Conservation (phyloP, 2,113 vertebrate genomes). For the Meles meles region DNA sequence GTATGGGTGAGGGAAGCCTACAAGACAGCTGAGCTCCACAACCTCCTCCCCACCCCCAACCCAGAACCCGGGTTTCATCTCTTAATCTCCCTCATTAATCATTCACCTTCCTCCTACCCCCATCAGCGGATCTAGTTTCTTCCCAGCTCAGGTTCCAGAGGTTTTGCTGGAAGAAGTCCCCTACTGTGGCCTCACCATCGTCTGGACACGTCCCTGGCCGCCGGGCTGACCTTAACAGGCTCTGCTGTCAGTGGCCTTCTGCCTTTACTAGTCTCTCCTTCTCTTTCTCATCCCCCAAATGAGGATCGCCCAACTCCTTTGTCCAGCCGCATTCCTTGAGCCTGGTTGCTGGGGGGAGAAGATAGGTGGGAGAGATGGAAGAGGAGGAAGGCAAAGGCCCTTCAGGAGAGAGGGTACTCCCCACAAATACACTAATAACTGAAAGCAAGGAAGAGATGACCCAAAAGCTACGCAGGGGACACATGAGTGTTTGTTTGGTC, state of each 20-base stretch:
- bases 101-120: conserved; percentile 44
- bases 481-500: conserved; percentile 2
- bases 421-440: not conserved
- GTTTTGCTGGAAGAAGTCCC: conserved; percentile 34
- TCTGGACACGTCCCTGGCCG: conserved; percentile 6
- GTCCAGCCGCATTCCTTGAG: not conserved
- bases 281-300: not conserved
- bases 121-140: conserved; percentile 55
- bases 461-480: not conserved
- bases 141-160: conserved; percentile 59
- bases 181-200: conserved; percentile 5
- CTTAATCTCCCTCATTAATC: conserved; percentile 75
- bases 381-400: not conserved
- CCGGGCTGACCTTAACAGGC: not conserved
- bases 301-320: not conserved
- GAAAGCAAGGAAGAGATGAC: conserved; percentile 16
- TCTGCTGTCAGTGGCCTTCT: conserved; percentile 18
- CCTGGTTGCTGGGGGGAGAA: not conserved
- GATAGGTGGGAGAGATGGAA: not conserved
- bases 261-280: not conserved
- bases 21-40: not conserved
- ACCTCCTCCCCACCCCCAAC: not conserved
- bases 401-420: not conserved
- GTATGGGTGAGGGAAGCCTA: not conserved
- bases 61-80: conserved; percentile 62